Percentiles rank a stretch among this genome's conserved stretches.
These are phyloP conservation scores for Pseudococcus viburni DNA, from an alignment of 2,888 invertebrate species.

Conservation along the genomic window DNA sequence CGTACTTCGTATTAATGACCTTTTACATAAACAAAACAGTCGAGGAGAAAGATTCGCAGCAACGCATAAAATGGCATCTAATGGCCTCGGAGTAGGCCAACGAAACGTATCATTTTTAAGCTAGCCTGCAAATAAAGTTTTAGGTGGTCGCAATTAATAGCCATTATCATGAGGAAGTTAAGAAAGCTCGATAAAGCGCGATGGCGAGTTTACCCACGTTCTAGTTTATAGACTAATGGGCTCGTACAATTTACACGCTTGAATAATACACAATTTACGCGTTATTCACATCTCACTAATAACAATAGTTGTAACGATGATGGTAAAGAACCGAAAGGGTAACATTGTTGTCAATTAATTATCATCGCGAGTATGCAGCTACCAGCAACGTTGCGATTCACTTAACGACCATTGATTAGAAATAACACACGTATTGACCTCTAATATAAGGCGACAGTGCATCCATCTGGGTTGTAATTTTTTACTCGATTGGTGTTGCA, in stretches of 20 bases:
- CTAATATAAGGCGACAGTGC: neutral
- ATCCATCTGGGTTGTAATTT: neutral
- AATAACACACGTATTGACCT: neutral
- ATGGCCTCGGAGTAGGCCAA: neutral
- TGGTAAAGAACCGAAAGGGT: slow-evolving; percentile 38
- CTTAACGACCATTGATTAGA: slow-evolving; percentile 39
- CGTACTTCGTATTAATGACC: too few species aligned
- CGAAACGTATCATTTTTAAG: slow-evolving; percentile 22
- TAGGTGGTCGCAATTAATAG: slow-evolving; percentile 38
- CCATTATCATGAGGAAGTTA: slow-evolving; percentile 47
- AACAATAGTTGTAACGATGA: slow-evolving; percentile 50
- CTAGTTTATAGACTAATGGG: slow-evolving; percentile 47
- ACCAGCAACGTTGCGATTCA: slow-evolving; percentile 10
- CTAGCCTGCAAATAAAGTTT: slow-evolving; percentile 31
- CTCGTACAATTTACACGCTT: slow-evolving; percentile 50
- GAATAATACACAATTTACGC: slow-evolving; percentile 52
- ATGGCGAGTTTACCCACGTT: slow-evolving; percentile 45
- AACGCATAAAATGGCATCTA: neutral
- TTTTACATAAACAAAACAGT: neutral
- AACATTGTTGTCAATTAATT: slow-evolving; percentile 47
- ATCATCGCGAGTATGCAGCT: neutral
- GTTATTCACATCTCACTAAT: slow-evolving; percentile 47
- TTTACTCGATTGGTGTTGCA: neutral
- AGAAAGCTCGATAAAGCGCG: slow-evolving; percentile 52
- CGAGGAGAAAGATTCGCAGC: neutral